These are phyloP conservation scores for Larimichthys crocea DNA, from an alignment of 2,113 vertebrate genomes.

Conservation along the genomic window DNA sequence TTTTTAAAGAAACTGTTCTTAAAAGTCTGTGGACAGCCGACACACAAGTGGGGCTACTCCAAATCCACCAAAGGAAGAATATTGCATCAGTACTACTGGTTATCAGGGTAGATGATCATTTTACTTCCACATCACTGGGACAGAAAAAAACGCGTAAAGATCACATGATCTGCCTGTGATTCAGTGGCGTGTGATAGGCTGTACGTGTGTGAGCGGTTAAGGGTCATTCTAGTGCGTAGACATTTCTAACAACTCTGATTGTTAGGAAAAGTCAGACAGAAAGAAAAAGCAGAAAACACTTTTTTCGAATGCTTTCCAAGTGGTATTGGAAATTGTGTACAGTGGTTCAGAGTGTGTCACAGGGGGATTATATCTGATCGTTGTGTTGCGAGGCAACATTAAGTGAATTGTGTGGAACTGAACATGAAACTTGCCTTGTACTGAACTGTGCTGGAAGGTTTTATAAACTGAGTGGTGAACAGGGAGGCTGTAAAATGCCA, in stretches of 20 bases:
- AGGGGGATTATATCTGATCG: no score
- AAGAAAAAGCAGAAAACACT: not conserved
- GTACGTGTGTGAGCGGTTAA: conserved; percentile 12
- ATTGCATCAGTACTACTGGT: conserved; percentile 17
- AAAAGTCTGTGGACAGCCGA: not conserved
- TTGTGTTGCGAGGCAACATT: conserved; percentile 6
- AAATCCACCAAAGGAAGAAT: conserved; percentile 40
- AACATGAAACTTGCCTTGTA: conserved; percentile 20
- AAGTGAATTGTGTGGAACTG: conserved; percentile 21
- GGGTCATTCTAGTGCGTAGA: not conserved
- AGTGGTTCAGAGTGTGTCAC: not conserved
- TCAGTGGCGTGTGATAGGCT: conserved; percentile 11
- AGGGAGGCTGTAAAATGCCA: conserved; percentile 38
- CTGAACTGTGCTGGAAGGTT: conserved; percentile 40
- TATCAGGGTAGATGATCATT: conserved; percentile 23
- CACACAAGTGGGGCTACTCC: not conserved
- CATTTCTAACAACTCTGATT: not conserved
- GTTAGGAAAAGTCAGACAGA: conserved; percentile 1
- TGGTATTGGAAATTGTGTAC: not conserved
- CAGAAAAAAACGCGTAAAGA: not conserved
- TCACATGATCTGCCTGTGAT: not conserved
- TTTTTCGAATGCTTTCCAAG: not conserved
- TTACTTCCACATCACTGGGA: conserved; percentile 28
- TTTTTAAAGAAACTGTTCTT: conserved; percentile 1
- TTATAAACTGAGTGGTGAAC: conserved; percentile 42